Conservation (phyloP, 1,140 invertebrate species). For the Drosophila nikananu region DNA sequence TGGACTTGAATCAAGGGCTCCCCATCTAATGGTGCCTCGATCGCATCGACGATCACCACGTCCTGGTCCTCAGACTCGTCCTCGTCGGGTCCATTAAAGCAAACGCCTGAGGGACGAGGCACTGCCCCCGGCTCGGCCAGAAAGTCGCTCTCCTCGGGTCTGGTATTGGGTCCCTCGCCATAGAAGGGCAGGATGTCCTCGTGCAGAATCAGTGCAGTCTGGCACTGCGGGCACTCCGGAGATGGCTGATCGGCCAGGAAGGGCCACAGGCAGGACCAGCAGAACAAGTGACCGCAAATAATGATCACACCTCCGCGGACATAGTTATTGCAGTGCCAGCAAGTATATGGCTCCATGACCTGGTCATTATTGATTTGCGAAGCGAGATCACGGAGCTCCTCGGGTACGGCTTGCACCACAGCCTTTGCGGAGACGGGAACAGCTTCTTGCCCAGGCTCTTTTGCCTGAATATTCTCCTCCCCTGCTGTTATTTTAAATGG, state of each 20-base stretch:
- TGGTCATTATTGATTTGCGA: background rate
- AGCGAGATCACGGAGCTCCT: no score
- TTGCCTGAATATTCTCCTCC: background rate
- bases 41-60: background rate
- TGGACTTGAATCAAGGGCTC: background rate
- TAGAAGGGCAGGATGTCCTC: constrained; percentile 24
- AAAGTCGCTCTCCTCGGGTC: background rate
- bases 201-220: background rate
- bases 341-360: constrained; percentile 3
- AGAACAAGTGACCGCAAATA: constrained; percentile 61
- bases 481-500: background rate
- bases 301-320: constrained; percentile 44
- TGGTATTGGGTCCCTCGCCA: constrained; percentile 43
- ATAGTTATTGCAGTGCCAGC: constrained; percentile 27
- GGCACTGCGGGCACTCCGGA: constrained; percentile 43
- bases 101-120: constrained; percentile 49
- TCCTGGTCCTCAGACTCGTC: background rate
- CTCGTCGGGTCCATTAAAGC: background rate
- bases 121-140: constrained; percentile 48
- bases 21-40: background rate
- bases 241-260: fast-evolving
- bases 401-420: background rate
- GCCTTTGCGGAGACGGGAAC: background rate
- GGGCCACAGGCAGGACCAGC: constrained; percentile 63
- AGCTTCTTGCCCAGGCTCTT: background rate